These are phyloP conservation scores for Bubalus kerabau DNA, from an alignment of 2,113 vertebrate genomes.

Conservation along the genomic window DNA sequence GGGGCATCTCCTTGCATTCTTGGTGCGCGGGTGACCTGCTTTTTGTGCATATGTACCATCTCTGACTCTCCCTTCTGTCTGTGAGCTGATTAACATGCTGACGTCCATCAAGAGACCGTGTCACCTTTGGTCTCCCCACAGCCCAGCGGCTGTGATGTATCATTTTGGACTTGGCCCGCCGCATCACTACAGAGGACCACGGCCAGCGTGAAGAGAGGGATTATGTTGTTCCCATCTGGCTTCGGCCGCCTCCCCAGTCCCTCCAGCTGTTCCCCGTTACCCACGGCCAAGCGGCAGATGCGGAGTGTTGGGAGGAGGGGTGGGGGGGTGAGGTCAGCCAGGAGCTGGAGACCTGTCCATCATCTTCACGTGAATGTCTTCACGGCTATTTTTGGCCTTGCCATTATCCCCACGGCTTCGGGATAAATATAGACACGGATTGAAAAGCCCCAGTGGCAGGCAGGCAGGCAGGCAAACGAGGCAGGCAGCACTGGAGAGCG, in stretches of 20 bases:
- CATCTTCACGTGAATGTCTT: slow-evolving; percentile 63
- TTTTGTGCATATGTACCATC: neutral
- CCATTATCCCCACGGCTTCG: slow-evolving; percentile 56
- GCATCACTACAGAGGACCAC: neutral
- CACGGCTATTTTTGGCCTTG: slow-evolving; percentile 64
- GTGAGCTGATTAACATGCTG: neutral
- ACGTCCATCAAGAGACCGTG: neutral
- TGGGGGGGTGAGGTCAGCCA: slow-evolving; percentile 19
- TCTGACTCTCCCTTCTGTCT: neutral
- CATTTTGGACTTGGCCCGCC: neutral
- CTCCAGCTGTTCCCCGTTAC: slow-evolving; percentile 35
- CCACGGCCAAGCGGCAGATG: slow-evolving; percentile 30
- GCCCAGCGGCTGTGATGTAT: neutral
- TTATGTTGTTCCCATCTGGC: slow-evolving; percentile 2
- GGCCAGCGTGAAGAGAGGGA: neutral
- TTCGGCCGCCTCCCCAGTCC: neutral
- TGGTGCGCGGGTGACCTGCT: neutral
- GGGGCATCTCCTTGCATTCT: neutral
- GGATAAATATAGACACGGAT: slow-evolving; percentile 67
- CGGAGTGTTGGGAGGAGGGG: neutral
- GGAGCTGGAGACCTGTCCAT: slow-evolving; percentile 53
- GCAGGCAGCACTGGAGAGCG: neutral
- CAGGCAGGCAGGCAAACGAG: slow-evolving; percentile 29
- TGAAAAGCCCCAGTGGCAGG: slow-evolving; percentile 55
- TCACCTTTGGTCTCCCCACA: slow-evolving; percentile 4